Evolutionary conservation across 2,113 vertebrate species (phyloP).

Genomic region (Hyperoodon ampullatus): DNA sequence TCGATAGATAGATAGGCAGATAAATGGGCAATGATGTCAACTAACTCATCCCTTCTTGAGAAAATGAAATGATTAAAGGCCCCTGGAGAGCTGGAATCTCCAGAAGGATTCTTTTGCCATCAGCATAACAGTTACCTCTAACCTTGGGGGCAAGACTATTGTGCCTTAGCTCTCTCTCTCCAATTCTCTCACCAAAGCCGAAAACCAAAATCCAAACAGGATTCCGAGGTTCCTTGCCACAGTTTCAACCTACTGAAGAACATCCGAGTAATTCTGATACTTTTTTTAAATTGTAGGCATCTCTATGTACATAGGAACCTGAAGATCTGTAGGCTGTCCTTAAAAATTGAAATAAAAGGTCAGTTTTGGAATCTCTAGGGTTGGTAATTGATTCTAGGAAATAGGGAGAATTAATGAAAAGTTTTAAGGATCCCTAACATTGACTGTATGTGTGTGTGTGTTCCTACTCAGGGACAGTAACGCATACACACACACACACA

Average conservation of each 20-base stretch:
- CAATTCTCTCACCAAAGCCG: background rate
- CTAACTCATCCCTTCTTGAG: background rate
- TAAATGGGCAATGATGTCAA: background rate
- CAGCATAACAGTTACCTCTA: background rate
- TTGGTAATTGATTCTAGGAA: background rate
- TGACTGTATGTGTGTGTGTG: too few species aligned
- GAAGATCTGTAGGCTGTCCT: background rate
- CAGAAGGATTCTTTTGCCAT: background rate
- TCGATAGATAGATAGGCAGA: background rate
- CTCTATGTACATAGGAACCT: background rate
- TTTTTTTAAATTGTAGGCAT: background rate
- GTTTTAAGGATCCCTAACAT: background rate
- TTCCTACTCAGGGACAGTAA: background rate
- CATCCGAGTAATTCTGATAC: background rate
- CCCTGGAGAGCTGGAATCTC: background rate
- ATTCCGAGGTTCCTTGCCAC: background rate
- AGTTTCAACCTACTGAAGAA: background rate
- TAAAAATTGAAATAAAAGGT: background rate
- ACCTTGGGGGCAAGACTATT: background rate
- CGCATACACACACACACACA: accelerated
- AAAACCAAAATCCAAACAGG: background rate
- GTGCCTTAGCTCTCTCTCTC: background rate
- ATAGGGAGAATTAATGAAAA: background rate
- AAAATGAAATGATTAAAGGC: background rate
- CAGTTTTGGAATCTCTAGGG: background rate